phyloP scores from a whole-genome alignment of 1,140 invertebrate species.

The Brachystomella parvula region DNA sequence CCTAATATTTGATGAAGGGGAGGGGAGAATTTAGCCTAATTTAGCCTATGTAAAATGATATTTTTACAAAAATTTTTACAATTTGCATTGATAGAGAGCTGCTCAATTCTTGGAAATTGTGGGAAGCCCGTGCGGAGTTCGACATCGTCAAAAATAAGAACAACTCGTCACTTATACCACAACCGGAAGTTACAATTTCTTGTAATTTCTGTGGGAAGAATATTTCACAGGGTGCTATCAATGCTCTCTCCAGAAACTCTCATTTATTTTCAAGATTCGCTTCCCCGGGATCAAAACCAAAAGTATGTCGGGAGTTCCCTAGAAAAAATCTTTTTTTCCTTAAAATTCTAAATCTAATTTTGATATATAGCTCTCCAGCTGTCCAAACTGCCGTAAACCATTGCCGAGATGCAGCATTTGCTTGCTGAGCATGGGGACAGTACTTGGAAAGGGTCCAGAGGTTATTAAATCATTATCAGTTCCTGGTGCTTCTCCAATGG shows the following conservation, averaged over 20 bases:
- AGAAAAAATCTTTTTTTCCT: background rate
- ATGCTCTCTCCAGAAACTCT: slow-evolving; percentile 52
- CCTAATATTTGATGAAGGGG: no score
- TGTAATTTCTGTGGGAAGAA: slow-evolving; percentile 93
- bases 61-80: background rate
- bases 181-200: slow-evolving; percentile 73
- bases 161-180: slow-evolving; percentile 54
- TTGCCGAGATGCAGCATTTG: slow-evolving; percentile 87
- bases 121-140: slow-evolving; percentile 67
- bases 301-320: slow-evolving; percentile 44
- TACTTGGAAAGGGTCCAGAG: slow-evolving; percentile 30
- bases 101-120: slow-evolving; percentile 70
- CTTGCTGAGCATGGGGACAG: slow-evolving; percentile 73
- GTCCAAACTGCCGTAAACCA: slow-evolving; percentile 87
- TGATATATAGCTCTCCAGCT: slow-evolving; percentile 63
- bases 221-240: slow-evolving; percentile 63
- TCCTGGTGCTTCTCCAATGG: slow-evolving; percentile 39
- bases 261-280: slow-evolving; percentile 55
- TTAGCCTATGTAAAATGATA: no score
- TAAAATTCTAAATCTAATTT: slow-evolving; percentile 9
- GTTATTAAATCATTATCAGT: slow-evolving; percentile 16
- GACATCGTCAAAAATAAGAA: slow-evolving; percentile 61
- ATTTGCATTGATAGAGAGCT: slow-evolving; percentile 59
- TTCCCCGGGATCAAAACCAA: slow-evolving; percentile 54
- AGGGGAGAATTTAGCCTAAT: no score